A percentile compares a stretch with the other conserved stretches of the same genome.
These are phyloP conservation scores for Rostratula benghalensis DNA, from an alignment of 2,113 vertebrate genomes.

Conservation along the genomic window DNA sequence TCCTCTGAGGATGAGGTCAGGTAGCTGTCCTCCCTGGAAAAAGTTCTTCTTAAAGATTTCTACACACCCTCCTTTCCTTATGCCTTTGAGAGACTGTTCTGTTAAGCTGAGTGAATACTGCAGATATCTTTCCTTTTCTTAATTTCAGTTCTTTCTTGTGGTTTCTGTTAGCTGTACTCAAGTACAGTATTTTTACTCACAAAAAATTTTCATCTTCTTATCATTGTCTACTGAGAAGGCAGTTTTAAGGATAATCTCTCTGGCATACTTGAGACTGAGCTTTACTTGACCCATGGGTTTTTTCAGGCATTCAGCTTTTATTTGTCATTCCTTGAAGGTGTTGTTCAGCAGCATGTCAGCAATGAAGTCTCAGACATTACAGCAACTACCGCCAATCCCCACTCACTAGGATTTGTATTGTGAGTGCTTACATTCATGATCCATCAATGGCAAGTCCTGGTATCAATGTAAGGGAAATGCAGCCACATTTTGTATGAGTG, in stretches of 20 bases:
- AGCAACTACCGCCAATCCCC: background rate
- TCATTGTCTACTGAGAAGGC: background rate
- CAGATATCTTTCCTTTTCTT: background rate
- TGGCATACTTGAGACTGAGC: background rate
- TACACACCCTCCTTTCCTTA: background rate
- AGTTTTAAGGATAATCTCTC: background rate
- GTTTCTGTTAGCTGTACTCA: background rate
- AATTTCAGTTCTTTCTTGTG: background rate
- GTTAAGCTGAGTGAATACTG: background rate
- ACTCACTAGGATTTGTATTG: background rate
- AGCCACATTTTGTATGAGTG: background rate
- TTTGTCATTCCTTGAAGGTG: background rate
- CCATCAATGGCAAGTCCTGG: background rate
- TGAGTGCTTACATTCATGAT: fast-evolving
- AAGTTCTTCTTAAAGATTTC: background rate
- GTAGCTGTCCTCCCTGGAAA: background rate
- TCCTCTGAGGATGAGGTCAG: background rate
- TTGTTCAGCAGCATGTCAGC: background rate
- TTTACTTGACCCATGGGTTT: background rate
- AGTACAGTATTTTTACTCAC: background rate
- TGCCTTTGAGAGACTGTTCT: background rate
- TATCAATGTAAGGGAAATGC: background rate
- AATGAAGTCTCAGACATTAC: background rate
- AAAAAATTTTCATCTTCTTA: background rate
- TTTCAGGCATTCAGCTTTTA: background rate